Percentiles rank a stretch among this genome's conserved stretches.
Evolutionary conservation across 2,113 vertebrate genomes (phyloP).

Genomic region (Rana temporaria): DNA sequence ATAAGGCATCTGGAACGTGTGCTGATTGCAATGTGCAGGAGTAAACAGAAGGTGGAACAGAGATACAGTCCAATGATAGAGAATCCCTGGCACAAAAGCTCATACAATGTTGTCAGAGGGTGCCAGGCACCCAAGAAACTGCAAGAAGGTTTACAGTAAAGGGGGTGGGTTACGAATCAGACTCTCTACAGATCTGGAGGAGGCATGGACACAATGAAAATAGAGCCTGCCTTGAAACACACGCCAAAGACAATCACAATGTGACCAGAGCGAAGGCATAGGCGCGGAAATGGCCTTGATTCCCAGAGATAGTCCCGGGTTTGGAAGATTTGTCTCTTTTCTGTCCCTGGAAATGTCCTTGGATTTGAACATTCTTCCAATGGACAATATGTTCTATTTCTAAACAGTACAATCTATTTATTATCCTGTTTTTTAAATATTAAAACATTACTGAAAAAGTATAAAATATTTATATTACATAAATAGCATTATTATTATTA

Average conservation of each 20-base stretch:
- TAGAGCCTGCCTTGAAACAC: not conserved
- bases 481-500: no score
- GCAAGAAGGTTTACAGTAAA: not conserved
- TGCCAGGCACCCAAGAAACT: constrained; percentile 15
- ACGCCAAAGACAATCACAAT: not conserved
- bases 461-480: no score
- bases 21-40: not conserved
- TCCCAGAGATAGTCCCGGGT: no score
- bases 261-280: not conserved
- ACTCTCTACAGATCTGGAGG: not conserved
- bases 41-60: constrained; percentile 16
- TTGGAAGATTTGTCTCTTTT: no score
- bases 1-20: not conserved
- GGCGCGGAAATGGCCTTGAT: no score
- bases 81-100: constrained; percentile 27
- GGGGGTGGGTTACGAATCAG: not conserved
- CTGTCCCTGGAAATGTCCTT: no score
- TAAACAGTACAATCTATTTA: no score
- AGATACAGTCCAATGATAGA: constrained; percentile 37
- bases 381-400: no score
- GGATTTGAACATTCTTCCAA: no score
- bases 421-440: no score
- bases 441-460: no score
- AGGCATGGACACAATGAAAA: not conserved
- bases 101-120: constrained; percentile 31